Conservation (phyloP, 2,797 vertebrate species). For the Lagothrix lagotricha region DNA sequence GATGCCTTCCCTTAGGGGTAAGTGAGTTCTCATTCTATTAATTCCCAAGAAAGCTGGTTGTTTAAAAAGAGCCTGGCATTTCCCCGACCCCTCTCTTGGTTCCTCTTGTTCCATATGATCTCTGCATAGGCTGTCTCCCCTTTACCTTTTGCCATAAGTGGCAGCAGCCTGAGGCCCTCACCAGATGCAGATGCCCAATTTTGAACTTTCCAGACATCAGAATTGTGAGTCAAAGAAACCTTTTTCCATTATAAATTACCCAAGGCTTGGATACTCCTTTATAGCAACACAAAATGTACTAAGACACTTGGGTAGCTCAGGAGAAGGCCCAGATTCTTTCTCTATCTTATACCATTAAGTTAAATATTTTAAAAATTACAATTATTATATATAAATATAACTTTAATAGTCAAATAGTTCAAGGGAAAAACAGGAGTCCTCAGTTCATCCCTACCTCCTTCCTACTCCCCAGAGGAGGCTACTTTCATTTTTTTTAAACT, state of each 20-base stretch:
- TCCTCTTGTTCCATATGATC: not conserved
- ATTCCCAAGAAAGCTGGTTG: not conserved
- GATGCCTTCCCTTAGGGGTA: not conserved
- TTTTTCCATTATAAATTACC: not conserved
- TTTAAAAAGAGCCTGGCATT: not conserved
- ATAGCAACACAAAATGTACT: not conserved
- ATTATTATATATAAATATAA: not conserved
- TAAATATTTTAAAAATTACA: not conserved
- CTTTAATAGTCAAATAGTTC: not conserved
- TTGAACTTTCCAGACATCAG: not conserved
- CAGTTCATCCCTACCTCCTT: not conserved
- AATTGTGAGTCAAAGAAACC: not conserved
- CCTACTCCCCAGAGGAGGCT: not conserved
- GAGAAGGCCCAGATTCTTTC: not conserved
- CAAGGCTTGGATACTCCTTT: not conserved
- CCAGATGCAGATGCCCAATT: not conserved
- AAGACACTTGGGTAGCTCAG: not conserved
- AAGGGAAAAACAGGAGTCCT: not conserved
- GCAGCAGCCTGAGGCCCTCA: not conserved
- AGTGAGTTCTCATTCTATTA: not conserved
- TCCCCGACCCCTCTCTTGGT: not conserved
- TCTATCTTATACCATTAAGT: not conserved
- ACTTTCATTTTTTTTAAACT: not conserved
- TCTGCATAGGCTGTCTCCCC: not conserved
- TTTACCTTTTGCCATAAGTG: not conserved